Base-by-base conservation (phyloP, 2,113 vertebrate genomes). In the Cottus gobio region DNA sequence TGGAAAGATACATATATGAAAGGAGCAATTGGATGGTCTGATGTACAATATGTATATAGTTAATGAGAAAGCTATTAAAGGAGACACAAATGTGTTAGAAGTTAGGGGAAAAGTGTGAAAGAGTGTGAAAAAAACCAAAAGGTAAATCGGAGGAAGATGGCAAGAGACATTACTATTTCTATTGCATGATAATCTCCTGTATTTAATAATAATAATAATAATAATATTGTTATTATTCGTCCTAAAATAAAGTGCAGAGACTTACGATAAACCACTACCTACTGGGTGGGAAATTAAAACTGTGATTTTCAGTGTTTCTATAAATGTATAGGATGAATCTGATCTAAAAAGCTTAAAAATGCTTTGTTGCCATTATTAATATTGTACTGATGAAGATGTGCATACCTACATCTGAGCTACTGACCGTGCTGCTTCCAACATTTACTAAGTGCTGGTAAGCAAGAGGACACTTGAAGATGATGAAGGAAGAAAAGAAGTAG, bases 401-500 rank as follows among this genome's bases (percentile, higher is more conserved):
- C 3, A 5, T 10, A 3, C 31, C 2, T 37, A 13, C n/a, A 26
- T 11, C 22, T 6, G 44, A 62, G 37, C 20, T 31, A 69, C 50
- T 44, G 34, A 66, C 42, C 18, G 0, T n/a, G 46, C 28, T 30
- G 26, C 11, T 26, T 44, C 11, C 28, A 61, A 39, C 7, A 60
- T 28, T 39, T 9, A 48, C 13, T 22, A 2, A n/a, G 20, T n/a
- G 56, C 15, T 54, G 20, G 11, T 64, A 8, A 48, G 31, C 36
- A 66, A 72, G 44, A 50, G 15, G 30, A 58, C 28, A 66, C 60
- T 24, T 73, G 57, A 73, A 62, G 62, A 71, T 9, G 13, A 52
- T 4, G 30, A 52, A 34, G 20, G n/a, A 11, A 30, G 8, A 50
- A 11, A 30, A 11, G 1, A 13, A 84, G 65, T 68, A 56, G 78